phyloP scores from a whole-genome alignment of 2,113 vertebrate species.

The Otocyon megalotis region DNA sequence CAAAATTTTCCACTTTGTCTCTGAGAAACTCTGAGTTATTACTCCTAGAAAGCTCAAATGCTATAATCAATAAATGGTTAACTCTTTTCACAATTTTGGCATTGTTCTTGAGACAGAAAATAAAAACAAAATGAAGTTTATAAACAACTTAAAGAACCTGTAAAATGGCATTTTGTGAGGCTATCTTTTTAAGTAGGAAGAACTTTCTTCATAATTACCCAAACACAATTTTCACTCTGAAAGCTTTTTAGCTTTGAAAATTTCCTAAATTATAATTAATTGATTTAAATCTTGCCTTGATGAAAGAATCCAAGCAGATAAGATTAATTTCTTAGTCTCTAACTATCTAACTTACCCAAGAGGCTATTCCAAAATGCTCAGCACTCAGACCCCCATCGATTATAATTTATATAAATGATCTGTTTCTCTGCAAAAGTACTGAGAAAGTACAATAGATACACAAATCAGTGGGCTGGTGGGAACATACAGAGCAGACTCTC shows the following conservation, averaged over 20 bases:
- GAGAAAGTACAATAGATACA: conserved; percentile 58
- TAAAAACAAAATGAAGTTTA: background rate
- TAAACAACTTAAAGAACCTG: background rate
- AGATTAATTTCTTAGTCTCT: conserved; percentile 81
- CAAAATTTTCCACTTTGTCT: background rate
- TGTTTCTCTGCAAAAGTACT: conserved; percentile 75
- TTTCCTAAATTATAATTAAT: conserved; percentile 86
- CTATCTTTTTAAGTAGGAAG: conserved; percentile 52
- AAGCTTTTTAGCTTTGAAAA: conserved; percentile 82
- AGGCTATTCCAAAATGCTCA: conserved; percentile 77
- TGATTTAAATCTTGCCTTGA: conserved; percentile 83
- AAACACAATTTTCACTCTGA: conserved; percentile 75
- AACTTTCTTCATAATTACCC: conserved; percentile 65
- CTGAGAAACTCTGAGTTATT: background rate
- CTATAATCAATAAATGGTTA: background rate
- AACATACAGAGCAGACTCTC: conserved; percentile 70
- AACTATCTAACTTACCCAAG: conserved; percentile 82
- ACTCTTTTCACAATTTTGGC: background rate
- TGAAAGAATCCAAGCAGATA: conserved; percentile 83
- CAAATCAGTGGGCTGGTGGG: conserved; percentile 76
- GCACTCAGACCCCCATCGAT: conserved; percentile 74
- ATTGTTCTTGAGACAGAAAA: conserved; percentile 34
- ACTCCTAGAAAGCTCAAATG: background rate
- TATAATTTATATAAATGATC: conserved; percentile 88
- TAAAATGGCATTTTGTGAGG: background rate